These are phyloP conservation scores for Proteles cristata DNA, from an alignment of 2,113 vertebrate species.

Conservation along the genomic window DNA sequence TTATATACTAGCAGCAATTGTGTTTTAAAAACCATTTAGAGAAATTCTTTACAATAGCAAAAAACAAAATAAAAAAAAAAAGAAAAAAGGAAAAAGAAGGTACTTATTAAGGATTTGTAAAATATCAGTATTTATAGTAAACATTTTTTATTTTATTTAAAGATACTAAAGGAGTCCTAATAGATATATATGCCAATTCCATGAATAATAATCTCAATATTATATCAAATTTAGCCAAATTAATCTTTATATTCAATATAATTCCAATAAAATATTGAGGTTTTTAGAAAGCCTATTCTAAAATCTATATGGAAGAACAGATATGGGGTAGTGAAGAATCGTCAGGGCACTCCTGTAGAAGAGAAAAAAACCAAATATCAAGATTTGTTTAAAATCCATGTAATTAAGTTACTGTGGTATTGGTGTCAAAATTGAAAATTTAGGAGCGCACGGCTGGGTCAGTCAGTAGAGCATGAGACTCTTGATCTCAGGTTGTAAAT, in stretches of 20 bases:
- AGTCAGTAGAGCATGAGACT: not conserved
- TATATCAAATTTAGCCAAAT: not conserved
- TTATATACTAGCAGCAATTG: not conserved
- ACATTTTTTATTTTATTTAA: not conserved
- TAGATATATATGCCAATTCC: not conserved
- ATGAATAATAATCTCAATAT: not conserved
- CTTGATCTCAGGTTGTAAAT: not conserved
- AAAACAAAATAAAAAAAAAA: not conserved
- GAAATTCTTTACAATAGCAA: not conserved
- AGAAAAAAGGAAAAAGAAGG: not conserved
- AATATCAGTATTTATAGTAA: not conserved
- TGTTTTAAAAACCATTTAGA: not conserved
- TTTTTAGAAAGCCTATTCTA: not conserved
- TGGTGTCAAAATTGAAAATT: not conserved
- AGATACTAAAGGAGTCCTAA: not conserved
- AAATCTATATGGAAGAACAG: not conserved
- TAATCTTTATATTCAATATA: not conserved
- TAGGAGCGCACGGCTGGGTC: not conserved
- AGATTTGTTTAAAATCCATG: not conserved
- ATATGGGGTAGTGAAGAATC: not conserved
- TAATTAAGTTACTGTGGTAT: not conserved
- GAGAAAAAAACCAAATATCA: slow-evolving; percentile 29
- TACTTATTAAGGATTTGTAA: not conserved
- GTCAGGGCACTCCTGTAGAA: not conserved
- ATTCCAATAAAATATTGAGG: not conserved